phyloP scores from a whole-genome alignment of 2,797 vertebrate species.

The Anabas testudineus region DNA sequence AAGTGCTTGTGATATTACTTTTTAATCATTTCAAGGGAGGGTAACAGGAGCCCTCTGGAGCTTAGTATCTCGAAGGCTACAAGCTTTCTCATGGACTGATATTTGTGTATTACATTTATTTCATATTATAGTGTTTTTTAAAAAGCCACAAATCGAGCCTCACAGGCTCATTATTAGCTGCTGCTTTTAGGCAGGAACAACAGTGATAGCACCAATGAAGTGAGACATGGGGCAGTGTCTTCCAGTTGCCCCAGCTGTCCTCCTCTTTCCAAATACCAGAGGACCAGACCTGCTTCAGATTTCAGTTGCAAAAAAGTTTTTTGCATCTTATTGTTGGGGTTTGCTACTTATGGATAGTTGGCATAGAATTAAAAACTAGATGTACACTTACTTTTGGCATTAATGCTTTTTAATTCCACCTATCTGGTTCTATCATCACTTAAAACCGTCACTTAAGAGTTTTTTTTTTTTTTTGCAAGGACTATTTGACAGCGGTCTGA shows the following conservation, averaged over 20 bases:
- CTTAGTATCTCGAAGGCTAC: constrained; percentile 30
- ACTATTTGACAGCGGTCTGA: constrained; percentile 58
- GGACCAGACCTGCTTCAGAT: constrained; percentile 58
- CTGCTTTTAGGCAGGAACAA: constrained; percentile 57
- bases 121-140: constrained; percentile 29
- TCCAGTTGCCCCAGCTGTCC: constrained; percentile 61
- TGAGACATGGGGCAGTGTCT: constrained; percentile 81
- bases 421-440: constrained; percentile 4
- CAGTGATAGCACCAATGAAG: constrained; percentile 73
- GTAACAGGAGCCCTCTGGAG: constrained; percentile 2
- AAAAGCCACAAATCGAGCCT: constrained; percentile 72
- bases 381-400: neutral
- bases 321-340: constrained; percentile 18
- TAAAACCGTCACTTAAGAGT: constrained; percentile 12
- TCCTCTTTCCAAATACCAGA: constrained; percentile 47
- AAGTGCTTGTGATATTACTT: constrained; percentile 71
- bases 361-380: neutral
- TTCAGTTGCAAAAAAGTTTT: constrained; percentile 40
- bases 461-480: constrained; percentile 40
- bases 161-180: constrained; percentile 32
- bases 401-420: constrained; percentile 10
- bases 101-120: constrained; percentile 43
- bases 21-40: constrained; percentile 56
- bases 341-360: neutral
- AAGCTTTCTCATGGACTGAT: constrained; percentile 34